Percentiles rank a stretch among this genome's conserved stretches.
Evolutionary conservation across 2,113 vertebrate genomes (phyloP).

Genomic region (Oreochromis niloticus): DNA sequence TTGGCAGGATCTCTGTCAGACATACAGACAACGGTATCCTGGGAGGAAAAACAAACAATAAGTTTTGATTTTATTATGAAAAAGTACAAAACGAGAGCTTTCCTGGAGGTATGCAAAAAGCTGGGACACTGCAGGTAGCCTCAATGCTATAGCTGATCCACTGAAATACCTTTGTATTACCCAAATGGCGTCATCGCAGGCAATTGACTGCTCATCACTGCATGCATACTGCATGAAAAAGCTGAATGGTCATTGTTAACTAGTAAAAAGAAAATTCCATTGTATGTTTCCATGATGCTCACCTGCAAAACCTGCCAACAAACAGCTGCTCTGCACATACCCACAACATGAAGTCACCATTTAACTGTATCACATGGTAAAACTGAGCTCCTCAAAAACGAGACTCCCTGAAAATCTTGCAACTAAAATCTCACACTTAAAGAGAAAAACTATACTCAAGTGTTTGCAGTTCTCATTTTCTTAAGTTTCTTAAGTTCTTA

Average conservation of each 20-base stretch:
- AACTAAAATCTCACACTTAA: neutral
- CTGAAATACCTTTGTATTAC: neutral
- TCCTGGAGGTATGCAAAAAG: neutral
- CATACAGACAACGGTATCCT: slow-evolving; percentile 26
- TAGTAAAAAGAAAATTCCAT: neutral
- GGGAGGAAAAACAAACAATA: neutral
- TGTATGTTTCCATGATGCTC: neutral
- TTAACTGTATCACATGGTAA: neutral
- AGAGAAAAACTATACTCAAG: neutral
- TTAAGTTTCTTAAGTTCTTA: neutral
- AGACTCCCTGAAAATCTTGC: neutral
- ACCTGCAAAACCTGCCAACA: neutral
- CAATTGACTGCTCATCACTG: neutral
- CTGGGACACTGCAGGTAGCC: neutral
- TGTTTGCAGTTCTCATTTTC: neutral
- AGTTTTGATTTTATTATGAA: neutral
- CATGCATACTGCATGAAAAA: neutral
- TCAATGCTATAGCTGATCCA: neutral
- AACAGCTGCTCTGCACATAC: neutral
- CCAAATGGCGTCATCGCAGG: neutral
- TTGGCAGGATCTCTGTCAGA: slow-evolving; percentile 65
- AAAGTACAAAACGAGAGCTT: neutral
- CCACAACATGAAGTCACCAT: neutral
- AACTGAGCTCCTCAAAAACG: neutral
- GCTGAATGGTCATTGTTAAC: neutral